These are phyloP conservation scores for Sinocyclocheilus maitianheensis DNA, from an alignment of 2,113 vertebrate genomes.

Conservation along the genomic window DNA sequence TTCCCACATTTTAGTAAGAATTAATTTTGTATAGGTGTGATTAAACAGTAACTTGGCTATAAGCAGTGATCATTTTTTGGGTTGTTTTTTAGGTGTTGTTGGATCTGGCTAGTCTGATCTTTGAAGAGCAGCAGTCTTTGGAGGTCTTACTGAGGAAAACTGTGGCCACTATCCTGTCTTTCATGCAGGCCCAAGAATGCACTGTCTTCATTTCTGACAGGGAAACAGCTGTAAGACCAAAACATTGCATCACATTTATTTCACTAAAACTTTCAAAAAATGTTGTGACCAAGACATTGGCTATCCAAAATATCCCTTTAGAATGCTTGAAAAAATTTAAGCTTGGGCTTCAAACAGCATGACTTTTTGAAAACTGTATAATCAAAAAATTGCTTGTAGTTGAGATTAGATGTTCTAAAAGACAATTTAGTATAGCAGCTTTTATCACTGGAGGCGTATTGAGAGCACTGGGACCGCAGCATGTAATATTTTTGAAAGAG, in stretches of 20 bases:
- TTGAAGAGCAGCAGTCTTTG: conserved; percentile 95
- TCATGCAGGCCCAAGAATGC: conserved; percentile 95
- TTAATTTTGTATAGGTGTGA: neutral
- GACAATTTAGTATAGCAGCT: too few relatives aligned
- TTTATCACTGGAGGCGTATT: too few relatives aligned
- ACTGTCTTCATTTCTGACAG: conserved; percentile 92
- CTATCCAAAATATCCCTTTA: neutral
- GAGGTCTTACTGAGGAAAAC: conserved; percentile 95
- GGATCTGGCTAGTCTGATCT: conserved; percentile 94
- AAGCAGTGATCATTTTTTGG: neutral
- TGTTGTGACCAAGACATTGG: neutral
- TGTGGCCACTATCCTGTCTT: conserved; percentile 92
- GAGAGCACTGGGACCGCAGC: too few relatives aligned
- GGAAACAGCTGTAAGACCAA: conserved; percentile 82
- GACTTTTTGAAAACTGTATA: too few relatives aligned
- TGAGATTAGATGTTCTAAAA: too few relatives aligned
- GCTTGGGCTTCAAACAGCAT: neutral
- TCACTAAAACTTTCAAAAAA: neutral
- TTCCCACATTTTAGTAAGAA: neutral
- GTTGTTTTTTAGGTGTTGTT: conserved; percentile 84
- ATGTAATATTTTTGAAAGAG: too few relatives aligned
- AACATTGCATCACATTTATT: neutral
- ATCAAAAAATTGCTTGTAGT: too few relatives aligned
- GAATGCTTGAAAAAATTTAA: neutral
- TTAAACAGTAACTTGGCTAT: neutral